phyloP scores from a whole-genome alignment of 2,888 invertebrate species.

The Oscheius sp. region DNA sequence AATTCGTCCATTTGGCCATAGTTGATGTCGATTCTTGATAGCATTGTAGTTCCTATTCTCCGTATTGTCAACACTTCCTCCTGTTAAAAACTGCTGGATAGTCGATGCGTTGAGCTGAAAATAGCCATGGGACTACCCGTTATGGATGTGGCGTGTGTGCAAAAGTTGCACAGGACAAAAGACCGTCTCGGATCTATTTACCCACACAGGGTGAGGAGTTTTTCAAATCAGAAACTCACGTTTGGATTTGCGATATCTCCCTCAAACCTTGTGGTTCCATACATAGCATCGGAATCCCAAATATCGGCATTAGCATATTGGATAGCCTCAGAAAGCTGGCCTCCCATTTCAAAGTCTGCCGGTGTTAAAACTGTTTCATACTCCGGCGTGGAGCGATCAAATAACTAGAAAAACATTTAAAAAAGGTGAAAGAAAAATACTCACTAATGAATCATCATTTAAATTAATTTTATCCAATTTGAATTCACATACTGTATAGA shows the following conservation, averaged over 20 bases:
- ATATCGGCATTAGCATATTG: conserved; percentile 47
- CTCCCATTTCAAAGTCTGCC: conserved; percentile 61
- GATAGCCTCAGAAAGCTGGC: conserved; percentile 49
- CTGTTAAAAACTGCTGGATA: conserved; percentile 61
- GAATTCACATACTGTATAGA: conserved; percentile 8
- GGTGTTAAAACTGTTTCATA: conserved; percentile 68
- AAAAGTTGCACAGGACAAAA: conserved; percentile 5
- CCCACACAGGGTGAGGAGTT: background rate
- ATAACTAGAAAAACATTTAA: conserved; percentile 26
- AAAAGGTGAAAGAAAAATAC: background rate
- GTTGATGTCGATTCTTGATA: conserved; percentile 64
- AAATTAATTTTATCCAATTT: conserved; percentile 11
- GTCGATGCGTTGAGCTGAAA: conserved; percentile 65
- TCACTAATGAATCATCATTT: conserved; percentile 25
- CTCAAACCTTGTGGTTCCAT: conserved; percentile 64
- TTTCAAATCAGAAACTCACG: conserved; percentile 38
- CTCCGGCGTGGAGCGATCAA: conserved; percentile 52
- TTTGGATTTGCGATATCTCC: conserved; percentile 69
- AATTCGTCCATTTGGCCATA: conserved; percentile 67
- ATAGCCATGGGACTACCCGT: background rate
- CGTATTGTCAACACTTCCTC: conserved; percentile 43
- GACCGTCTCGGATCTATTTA: conserved; percentile 4
- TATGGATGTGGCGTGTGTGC: background rate
- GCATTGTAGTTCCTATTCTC: conserved; percentile 63
- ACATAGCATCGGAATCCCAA: conserved; percentile 69